phyloP scores from a whole-genome alignment of 2,888 invertebrate species.

The Lamellibrachia satsuma region DNA sequence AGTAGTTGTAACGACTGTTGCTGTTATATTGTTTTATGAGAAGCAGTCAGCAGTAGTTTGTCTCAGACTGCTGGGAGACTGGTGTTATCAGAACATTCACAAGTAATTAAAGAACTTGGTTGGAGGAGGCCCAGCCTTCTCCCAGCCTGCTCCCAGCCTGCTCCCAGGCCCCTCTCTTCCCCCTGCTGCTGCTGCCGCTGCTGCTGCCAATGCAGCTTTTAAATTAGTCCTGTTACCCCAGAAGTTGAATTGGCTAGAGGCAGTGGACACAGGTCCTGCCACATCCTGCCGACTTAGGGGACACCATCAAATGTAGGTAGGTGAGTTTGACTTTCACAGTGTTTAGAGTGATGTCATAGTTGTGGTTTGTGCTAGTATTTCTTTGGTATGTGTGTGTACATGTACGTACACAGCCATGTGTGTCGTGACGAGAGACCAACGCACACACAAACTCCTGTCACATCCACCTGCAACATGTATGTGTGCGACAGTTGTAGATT shows the following conservation, averaged over 20 bases:
- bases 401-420: neutral
- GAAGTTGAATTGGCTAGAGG: neutral
- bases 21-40: neutral
- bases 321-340: neutral
- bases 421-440: neutral
- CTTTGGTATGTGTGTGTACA: neutral
- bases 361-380: neutral
- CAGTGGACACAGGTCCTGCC: neutral
- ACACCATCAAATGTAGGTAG: neutral
- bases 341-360: neutral
- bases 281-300: neutral
- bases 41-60: neutral
- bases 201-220: neutral
- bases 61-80: neutral
- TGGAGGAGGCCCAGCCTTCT: neutral
- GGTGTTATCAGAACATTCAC: conserved; percentile 6
- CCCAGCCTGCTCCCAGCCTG: neutral
- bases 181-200: neutral
- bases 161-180: conserved; percentile 7
- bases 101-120: neutral
- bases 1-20: neutral
- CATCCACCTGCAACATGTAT: neutral
- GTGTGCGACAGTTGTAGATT: neutral
- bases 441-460: neutral
- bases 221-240: conserved; percentile 6